These are phyloP conservation scores for Cryptoblepharus egeriae DNA, from an alignment of 2,797 vertebrate genomes.

Conservation along the genomic window DNA sequence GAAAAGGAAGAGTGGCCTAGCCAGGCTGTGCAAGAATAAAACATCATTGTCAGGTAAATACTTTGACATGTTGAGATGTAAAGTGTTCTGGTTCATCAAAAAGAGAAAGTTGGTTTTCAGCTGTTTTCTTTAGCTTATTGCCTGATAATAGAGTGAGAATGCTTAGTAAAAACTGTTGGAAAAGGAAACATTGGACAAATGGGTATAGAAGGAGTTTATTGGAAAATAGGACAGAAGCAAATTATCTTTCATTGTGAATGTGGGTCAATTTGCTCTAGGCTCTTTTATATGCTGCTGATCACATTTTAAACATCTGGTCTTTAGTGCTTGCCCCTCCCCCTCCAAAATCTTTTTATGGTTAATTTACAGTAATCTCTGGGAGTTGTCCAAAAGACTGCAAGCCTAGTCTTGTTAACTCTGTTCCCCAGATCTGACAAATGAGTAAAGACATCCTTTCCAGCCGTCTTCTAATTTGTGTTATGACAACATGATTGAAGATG, in stretches of 20 bases:
- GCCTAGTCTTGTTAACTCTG: neutral
- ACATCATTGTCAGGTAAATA: constrained; percentile 76
- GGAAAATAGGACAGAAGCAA: neutral
- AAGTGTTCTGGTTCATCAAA: accelerated
- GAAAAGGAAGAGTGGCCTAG: constrained; percentile 70
- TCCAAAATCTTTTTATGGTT: neutral
- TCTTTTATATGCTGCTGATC: neutral
- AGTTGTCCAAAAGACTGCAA: neutral
- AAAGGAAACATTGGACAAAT: neutral
- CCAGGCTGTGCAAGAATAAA: constrained; percentile 73
- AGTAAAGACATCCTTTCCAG: neutral
- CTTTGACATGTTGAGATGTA: neutral
- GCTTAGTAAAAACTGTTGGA: neutral
- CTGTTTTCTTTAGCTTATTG: neutral
- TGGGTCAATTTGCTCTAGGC: neutral
- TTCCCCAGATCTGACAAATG: neutral
- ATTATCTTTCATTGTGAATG: neutral
- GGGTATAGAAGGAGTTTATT: too few species aligned
- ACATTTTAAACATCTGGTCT: neutral
- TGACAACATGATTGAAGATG: neutral
- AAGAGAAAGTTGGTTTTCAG: neutral
- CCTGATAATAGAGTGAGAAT: neutral
- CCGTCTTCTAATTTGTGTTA: neutral
- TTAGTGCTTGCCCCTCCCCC: neutral
- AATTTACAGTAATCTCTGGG: neutral